Base-by-base conservation (phyloP, 2,797 vertebrate species). In the Falco peregrinus region DNA sequence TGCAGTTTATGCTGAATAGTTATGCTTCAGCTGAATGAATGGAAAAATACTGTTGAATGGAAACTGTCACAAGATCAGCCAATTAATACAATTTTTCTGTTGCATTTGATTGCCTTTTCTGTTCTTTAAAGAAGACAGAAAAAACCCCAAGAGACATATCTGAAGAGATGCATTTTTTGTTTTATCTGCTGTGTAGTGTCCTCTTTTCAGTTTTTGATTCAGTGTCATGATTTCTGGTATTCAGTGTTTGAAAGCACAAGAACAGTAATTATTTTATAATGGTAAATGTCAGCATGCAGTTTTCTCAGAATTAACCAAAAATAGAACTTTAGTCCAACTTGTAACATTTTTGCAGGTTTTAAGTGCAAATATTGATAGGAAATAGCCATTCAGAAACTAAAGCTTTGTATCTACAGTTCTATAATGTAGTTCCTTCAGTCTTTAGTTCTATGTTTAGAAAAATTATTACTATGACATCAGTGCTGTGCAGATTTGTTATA, bases 51-150 rank as follows among this genome's bases (percentile, higher is more conserved):
- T 13, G 22, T 26, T 74, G 79, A 86, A 50, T 92, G 73, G 73
- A 41, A 86, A 83, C 41, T 14, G 8, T 76, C 64, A 10, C 71
- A 51, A 69, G 64, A 92, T 85, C 75, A 74, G 81, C 47, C 64
- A 70, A 91, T 95, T 94, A 94, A 94, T 95, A 64, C 69, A 19
- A 35, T 77, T 91, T 83, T 88, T 85, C 89, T 83, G 48, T 77
- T 83, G 76, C 18, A 0, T 95, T 90, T 78, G 82, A 64, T 95
- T 94, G 91, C 76, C 79, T 97, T 94, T 93, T 88, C 87, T 89
- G 54, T 31, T 90, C 80, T 92, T 82, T 53, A 65, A 87, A 92
- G 45, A 78, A 60, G 87, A 29, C 25, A 37, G 61, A 57, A 80
- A 93, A 88, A 31, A 43, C 16, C 26, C 43, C 26, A 50, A 71